Evolutionary conservation across 2,113 vertebrate genomes (phyloP).

Genomic region (Zosterops japonicus): DNA sequence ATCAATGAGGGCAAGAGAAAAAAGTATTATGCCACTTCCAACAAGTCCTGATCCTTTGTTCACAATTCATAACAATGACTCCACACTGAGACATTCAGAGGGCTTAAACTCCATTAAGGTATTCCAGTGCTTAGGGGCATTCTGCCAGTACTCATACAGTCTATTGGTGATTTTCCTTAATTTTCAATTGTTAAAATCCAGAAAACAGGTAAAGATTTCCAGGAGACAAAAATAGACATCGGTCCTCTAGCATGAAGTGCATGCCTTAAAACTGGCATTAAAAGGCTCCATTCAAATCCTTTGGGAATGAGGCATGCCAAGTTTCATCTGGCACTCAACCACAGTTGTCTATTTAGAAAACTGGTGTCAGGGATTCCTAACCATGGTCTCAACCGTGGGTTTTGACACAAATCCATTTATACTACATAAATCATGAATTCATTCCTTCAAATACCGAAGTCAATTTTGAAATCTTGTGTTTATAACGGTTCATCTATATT

Average conservation of each 20-base stretch:
- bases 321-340: slow-evolving; percentile 43
- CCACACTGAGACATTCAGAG: not conserved
- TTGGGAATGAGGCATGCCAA: slow-evolving; percentile 20
- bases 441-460: slow-evolving; percentile 41
- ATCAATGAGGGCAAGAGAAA: not conserved
- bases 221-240: slow-evolving; percentile 23
- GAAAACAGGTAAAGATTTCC: slow-evolving; percentile 25
- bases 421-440: slow-evolving; percentile 46
- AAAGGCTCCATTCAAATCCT: slow-evolving; percentile 18
- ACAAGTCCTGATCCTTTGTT: not conserved
- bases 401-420: slow-evolving; percentile 41
- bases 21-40: not conserved
- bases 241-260: not conserved
- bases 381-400: not conserved
- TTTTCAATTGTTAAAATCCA: slow-evolving; percentile 18
- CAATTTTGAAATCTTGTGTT: slow-evolving; percentile 51
- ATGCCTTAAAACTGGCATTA: slow-evolving; percentile 21
- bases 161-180: not conserved
- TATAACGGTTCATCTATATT: slow-evolving; percentile 59
- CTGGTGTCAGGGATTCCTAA: slow-evolving; percentile 15
- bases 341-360: slow-evolving; percentile 6
- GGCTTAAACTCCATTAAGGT: not conserved
- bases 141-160: not conserved
- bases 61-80: not conserved
- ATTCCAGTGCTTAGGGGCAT: not conserved